Conservation (phyloP, 1,140 invertebrate genomes). For the Diachasmimorpha longicaudata region DNA sequence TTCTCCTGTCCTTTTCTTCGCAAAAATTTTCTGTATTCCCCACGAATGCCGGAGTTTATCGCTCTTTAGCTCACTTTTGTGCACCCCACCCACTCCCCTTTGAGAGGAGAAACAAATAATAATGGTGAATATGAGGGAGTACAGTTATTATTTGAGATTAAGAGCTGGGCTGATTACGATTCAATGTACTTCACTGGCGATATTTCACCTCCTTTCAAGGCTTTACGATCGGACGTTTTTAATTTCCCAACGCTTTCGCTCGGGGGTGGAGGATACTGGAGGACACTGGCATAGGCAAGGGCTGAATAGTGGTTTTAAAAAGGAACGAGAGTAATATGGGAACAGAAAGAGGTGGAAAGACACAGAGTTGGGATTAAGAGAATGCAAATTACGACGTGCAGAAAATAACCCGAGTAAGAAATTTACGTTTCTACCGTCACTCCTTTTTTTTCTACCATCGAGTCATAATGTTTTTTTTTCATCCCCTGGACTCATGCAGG, state of each 20-base stretch:
- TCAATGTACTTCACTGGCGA: constrained; percentile 25
- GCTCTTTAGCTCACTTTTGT: neutral
- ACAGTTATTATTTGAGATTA: constrained; percentile 16
- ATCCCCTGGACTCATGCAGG: neutral
- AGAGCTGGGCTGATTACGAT: constrained; percentile 19
- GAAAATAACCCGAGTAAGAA: constrained; percentile 27
- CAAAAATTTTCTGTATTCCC: constrained; percentile 7
- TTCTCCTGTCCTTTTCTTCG: neutral
- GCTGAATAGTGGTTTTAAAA: neutral
- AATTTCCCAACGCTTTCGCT: constrained; percentile 18
- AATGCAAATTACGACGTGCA: constrained; percentile 27
- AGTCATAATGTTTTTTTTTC: neutral
- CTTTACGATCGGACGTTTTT: constrained; percentile 27
- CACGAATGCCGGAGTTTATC: neutral
- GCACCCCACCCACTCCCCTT: neutral
- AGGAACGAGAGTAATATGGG: neutral
- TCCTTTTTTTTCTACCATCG: neutral
- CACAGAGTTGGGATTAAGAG: constrained; percentile 22
- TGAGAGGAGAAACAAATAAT: neutral
- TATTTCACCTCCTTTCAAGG: constrained; percentile 24
- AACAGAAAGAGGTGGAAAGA: constrained; percentile 11
- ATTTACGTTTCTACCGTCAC: constrained; percentile 9
- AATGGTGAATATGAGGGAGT: neutral
- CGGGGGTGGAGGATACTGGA: neutral
- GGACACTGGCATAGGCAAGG: neutral